Evolutionary conservation across 2,113 vertebrate genomes (phyloP).

Genomic region (Gavia stellata): DNA sequence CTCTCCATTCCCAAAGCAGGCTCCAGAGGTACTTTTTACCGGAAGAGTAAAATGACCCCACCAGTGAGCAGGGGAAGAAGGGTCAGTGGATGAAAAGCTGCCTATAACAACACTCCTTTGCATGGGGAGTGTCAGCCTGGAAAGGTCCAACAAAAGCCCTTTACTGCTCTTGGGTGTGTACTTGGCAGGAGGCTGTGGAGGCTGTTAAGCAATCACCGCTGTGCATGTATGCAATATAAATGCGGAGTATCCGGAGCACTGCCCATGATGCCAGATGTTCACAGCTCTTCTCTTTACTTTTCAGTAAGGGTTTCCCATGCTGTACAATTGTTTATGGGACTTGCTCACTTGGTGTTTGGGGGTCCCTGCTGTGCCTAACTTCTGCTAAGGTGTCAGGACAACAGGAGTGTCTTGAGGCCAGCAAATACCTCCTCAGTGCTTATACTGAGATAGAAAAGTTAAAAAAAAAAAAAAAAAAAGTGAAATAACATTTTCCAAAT

Average conservation of each 20-base stretch:
- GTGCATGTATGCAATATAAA: neutral
- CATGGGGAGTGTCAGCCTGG: neutral
- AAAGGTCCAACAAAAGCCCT: neutral
- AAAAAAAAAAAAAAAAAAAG: no score
- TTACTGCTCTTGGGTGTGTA: neutral
- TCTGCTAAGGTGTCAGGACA: neutral
- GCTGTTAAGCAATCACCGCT: neutral
- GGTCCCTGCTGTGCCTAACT: neutral
- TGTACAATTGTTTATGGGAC: neutral
- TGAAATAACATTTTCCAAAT: neutral
- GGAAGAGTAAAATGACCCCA: neutral
- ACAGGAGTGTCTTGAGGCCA: neutral
- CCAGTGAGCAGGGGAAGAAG: neutral
- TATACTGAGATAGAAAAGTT: neutral
- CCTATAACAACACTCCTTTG: neutral
- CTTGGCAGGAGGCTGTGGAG: neutral
- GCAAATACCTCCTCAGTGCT: neutral
- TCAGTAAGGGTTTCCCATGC: neutral
- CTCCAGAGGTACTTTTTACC: neutral
- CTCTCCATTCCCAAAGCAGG: neutral
- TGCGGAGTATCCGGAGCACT: neutral
- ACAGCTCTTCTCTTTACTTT: constrained; percentile 7
- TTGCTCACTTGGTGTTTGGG: neutral
- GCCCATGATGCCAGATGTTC: constrained; percentile 7
- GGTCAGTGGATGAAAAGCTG: neutral